Conservation (phyloP, 2,888 invertebrate genomes). For the Euplexia lucipara region DNA sequence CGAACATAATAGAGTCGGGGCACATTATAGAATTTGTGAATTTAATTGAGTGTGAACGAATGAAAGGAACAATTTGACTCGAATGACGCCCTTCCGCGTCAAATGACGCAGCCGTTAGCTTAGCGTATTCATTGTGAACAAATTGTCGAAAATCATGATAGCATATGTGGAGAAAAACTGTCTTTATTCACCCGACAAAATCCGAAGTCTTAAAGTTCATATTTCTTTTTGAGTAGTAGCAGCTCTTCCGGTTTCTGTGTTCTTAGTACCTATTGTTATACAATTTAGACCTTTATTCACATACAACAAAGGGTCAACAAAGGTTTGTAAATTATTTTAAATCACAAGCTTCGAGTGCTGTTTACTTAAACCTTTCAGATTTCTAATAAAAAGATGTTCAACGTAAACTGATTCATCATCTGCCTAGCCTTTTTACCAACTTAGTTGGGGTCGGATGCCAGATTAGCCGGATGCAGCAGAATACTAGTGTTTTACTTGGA, state of each 20-base stretch:
- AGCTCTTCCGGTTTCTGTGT: neutral
- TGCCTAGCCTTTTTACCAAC: too few species aligned
- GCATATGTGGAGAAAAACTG: slow-evolving; percentile 29
- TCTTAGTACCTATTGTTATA: too few species aligned
- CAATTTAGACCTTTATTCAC: too few species aligned
- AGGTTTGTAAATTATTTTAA: too few species aligned
- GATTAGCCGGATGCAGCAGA: too few species aligned
- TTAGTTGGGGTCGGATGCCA: too few species aligned
- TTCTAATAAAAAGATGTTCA: too few species aligned
- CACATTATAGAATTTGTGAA: slow-evolving; percentile 75
- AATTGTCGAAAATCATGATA: slow-evolving; percentile 58
- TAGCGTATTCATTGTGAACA: slow-evolving; percentile 53
- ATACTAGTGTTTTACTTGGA: too few species aligned
- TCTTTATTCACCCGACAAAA: slow-evolving; percentile 15
- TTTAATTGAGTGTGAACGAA: slow-evolving; percentile 83
- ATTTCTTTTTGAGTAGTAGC: neutral
- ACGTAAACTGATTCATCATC: too few species aligned
- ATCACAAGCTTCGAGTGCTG: too few species aligned
- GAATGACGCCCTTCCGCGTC: slow-evolving; percentile 69
- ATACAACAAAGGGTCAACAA: too few species aligned
- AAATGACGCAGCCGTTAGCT: slow-evolving; percentile 64
- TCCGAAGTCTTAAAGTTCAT: neutral
- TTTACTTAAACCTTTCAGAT: too few species aligned
- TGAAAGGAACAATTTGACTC: slow-evolving; percentile 74
- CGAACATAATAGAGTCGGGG: slow-evolving; percentile 50